Percentiles rank a stretch among this genome's conserved stretches.
phyloP scores from a whole-genome alignment of 1,140 invertebrate genomes.

The Sitodiplosis mosellana region DNA sequence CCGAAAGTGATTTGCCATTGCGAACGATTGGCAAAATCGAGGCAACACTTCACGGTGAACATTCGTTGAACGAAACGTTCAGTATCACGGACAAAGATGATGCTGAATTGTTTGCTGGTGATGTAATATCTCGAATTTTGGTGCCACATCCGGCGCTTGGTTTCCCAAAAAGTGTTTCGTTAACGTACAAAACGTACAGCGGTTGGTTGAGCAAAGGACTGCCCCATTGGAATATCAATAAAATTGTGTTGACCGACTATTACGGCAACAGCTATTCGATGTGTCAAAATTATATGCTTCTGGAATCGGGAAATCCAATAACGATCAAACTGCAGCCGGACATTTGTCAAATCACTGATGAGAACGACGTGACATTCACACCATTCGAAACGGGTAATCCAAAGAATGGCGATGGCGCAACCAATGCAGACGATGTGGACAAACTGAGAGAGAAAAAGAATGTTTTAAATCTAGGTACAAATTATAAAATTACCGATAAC shows the following conservation, averaged over 20 bases:
- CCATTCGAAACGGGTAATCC: not conserved
- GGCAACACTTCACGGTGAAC: constrained; percentile 60
- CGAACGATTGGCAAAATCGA: constrained; percentile 51
- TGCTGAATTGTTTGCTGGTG: constrained; percentile 50
- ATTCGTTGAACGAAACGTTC: constrained; percentile 72
- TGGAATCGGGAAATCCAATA: constrained; percentile 54
- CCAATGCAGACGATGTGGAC: constrained; percentile 5
- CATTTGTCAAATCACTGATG: constrained; percentile 44
- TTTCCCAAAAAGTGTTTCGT: constrained; percentile 45
- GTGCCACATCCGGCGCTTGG: constrained; percentile 72
- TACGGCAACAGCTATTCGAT: constrained; percentile 65
- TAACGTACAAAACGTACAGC: constrained; percentile 74
- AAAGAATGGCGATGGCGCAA: not conserved
- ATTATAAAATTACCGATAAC: constrained; percentile 5
- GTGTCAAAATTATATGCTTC: constrained; percentile 50
- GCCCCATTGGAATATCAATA: constrained; percentile 59
- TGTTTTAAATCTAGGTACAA: constrained; percentile 3
- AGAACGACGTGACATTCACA: constrained; percentile 11
- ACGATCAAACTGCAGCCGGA: constrained; percentile 53
- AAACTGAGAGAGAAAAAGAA: constrained; percentile 7
- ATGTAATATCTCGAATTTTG: constrained; percentile 55
- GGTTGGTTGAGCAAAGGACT: constrained; percentile 82
- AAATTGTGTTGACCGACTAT: constrained; percentile 66
- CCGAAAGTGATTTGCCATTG: constrained; percentile 46
- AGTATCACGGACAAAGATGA: constrained; percentile 68